Conservation (phyloP, 2,888 invertebrate genomes). For the Plagodis pulveraria region DNA sequence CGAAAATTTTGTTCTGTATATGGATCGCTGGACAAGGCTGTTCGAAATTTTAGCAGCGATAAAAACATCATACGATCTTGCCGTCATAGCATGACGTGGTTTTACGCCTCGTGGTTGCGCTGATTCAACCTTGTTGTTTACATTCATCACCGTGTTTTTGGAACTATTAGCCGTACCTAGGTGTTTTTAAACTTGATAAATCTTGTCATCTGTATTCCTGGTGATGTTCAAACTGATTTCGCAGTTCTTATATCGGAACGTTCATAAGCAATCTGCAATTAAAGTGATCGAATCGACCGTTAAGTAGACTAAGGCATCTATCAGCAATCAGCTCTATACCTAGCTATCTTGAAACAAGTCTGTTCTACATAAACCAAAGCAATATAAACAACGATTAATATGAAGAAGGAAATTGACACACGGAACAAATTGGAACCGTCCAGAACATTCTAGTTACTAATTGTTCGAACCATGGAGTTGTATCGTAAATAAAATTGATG, state of each 20-base stretch:
- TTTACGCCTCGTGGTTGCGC: conserved; percentile 44
- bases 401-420: too few relatives aligned
- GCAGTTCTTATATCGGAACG: background rate
- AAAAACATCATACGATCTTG: conserved; percentile 71
- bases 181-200: conserved; percentile 4
- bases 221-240: background rate
- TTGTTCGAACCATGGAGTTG: too few relatives aligned
- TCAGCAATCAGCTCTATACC: too few relatives aligned
- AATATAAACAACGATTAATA: too few relatives aligned
- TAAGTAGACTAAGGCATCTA: too few relatives aligned
- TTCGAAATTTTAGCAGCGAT: conserved; percentile 40
- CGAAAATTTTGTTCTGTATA: conserved; percentile 22
- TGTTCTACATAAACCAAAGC: too few relatives aligned
- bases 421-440: background rate
- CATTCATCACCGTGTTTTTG: conserved; percentile 39
- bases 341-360: too few relatives aligned
- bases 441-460: conserved; percentile 1
- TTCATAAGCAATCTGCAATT: background rate
- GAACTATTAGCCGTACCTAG: conserved; percentile 28
- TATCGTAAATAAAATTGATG: too few relatives aligned
- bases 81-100: conserved; percentile 69
- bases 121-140: conserved; percentile 44
- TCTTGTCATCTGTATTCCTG: conserved; percentile 22
- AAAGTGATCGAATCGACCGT: background rate
- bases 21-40: conserved; percentile 33